phyloP scores from a whole-genome alignment of 2,888 invertebrate species.

The Apamea epomidion region DNA sequence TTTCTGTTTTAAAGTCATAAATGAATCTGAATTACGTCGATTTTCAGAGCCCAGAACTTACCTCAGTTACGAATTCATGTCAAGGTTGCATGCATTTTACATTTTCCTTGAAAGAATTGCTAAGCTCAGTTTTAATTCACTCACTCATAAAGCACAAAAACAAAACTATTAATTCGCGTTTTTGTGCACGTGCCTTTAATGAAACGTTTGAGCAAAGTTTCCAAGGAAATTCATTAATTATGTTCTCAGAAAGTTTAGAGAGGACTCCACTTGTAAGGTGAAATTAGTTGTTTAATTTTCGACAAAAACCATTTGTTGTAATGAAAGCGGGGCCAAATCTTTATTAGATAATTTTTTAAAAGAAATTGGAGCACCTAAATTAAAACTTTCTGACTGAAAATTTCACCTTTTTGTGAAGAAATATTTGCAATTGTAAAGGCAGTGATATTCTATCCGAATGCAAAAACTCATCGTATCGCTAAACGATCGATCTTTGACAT shows the following conservation, averaged over 20 bases:
- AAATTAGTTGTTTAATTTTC: slow-evolving; percentile 57
- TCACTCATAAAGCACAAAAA: slow-evolving; percentile 46
- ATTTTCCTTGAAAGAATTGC: slow-evolving; percentile 40
- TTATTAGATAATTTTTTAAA: slow-evolving; percentile 28
- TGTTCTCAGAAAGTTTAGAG: slow-evolving; percentile 59
- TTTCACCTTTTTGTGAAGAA: slow-evolving; percentile 12
- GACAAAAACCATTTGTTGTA: slow-evolving; percentile 39
- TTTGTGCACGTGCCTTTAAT: slow-evolving; percentile 56
- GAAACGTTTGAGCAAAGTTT: slow-evolving; percentile 61
- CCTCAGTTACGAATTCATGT: slow-evolving; percentile 28
- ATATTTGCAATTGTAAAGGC: slow-evolving; percentile 7
- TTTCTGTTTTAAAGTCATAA: not conserved
- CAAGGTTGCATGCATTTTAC: slow-evolving; percentile 30
- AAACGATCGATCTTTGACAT: slow-evolving; percentile 69
- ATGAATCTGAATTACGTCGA: not conserved
- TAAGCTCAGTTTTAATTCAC: slow-evolving; percentile 31
- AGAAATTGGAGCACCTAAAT: slow-evolving; percentile 14
- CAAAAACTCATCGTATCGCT: slow-evolving; percentile 56
- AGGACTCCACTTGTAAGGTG: slow-evolving; percentile 49
- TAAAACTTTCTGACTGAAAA: slow-evolving; percentile 10
- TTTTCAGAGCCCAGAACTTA: not conserved
- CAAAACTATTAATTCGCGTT: slow-evolving; percentile 54
- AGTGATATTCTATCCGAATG: slow-evolving; percentile 29
- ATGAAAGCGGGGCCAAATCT: slow-evolving; percentile 28
- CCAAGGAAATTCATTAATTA: slow-evolving; percentile 66